Percentiles rank a stretch among this genome's conserved stretches.
Evolutionary conservation across 30 jellyfish, hydroid and myxozoan species (phyloP).

Genomic region (Nemopilema nomurai): DNA sequence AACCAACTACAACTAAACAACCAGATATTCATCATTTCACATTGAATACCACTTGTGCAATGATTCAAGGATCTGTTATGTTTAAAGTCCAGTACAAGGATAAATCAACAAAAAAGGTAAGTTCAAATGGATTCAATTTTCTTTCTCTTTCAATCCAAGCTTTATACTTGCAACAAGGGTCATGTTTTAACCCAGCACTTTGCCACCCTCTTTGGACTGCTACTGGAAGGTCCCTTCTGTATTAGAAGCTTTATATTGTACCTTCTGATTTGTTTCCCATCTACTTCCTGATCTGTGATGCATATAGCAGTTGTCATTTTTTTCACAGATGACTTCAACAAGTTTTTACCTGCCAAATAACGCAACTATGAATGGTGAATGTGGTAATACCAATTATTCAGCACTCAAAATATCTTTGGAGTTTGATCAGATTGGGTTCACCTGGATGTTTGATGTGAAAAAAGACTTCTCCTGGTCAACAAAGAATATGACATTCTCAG

Average conservation of each 20-base stretch:
- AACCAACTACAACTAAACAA: not conserved
- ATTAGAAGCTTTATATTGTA: too few relatives aligned
- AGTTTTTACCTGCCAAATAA: not conserved
- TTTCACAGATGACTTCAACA: not conserved
- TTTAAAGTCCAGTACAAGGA: not conserved
- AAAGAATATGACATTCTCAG: slow-evolving; percentile 33
- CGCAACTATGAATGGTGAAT: slow-evolving; percentile 13
- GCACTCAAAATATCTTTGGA: not conserved
- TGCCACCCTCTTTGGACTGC: too few relatives aligned
- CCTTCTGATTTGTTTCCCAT: too few relatives aligned
- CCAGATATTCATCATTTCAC: not conserved
- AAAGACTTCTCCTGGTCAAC: slow-evolving; percentile 38
- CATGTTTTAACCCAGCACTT: too few relatives aligned
- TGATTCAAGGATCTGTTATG: slow-evolving; percentile 20
- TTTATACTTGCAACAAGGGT: too few relatives aligned
- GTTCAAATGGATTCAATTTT: not conserved
- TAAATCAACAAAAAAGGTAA: slow-evolving; percentile 10
- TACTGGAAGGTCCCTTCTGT: too few relatives aligned
- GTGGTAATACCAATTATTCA: slow-evolving; percentile 16
- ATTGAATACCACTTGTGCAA: slow-evolving; percentile 4
- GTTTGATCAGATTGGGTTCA: slow-evolving; percentile 5
- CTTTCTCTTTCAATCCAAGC: too few relatives aligned
- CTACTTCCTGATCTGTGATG: not conserved
- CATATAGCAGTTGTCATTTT: not conserved
- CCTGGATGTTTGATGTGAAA: slow-evolving; percentile 26